Percentiles rank a stretch among this genome's conserved stretches.
These are phyloP conservation scores for Montipora cactus DNA, from an alignment of 64 coral and sea anemone genomes.

Conservation along the genomic window DNA sequence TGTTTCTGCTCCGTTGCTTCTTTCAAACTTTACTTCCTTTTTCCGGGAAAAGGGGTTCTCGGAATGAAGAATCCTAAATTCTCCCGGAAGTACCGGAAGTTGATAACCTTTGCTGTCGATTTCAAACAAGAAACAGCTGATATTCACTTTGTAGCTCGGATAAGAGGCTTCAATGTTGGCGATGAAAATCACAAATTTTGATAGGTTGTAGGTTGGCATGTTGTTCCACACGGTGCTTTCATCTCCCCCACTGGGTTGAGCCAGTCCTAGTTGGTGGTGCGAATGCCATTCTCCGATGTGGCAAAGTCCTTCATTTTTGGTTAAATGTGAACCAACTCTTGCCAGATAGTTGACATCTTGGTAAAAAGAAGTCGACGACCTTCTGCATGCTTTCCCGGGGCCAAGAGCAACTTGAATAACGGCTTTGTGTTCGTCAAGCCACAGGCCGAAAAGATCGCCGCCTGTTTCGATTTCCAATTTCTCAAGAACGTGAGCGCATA, in stretches of 20 bases:
- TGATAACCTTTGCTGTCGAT: slow-evolving; percentile 6
- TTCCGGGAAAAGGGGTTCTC: slow-evolving; percentile 7
- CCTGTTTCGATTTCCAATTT: slow-evolving; percentile 54
- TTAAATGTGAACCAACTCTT: slow-evolving; percentile 30
- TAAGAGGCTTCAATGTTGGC: slow-evolving; percentile 2
- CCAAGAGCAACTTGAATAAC: slow-evolving; percentile 62
- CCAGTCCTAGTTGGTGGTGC: slow-evolving; percentile 68
- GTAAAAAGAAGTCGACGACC: slow-evolving; percentile 33
- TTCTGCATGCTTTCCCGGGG: slow-evolving; percentile 28
- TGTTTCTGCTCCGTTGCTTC: not conserved
- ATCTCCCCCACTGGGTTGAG: slow-evolving; percentile 74
- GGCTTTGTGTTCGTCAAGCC: slow-evolving; percentile 51
- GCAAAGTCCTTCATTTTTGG: slow-evolving; percentile 24
- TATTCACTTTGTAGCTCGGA: slow-evolving; percentile 4
- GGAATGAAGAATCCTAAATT: not conserved
- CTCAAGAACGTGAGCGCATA: slow-evolving; percentile 22
- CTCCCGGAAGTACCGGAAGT: not conserved
- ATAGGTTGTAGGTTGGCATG: slow-evolving; percentile 59
- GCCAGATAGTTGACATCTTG: slow-evolving; percentile 50
- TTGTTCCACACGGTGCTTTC: slow-evolving; percentile 76
- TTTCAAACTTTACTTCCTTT: not conserved
- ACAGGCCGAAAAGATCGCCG: slow-evolving; percentile 68
- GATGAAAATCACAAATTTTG: slow-evolving; percentile 73
- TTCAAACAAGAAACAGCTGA: slow-evolving; percentile 62
- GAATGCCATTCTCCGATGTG: slow-evolving; percentile 78